Percentiles rank a stretch among this genome's conserved stretches.
phyloP scores from a whole-genome alignment of 2,888 invertebrate genomes.

The Eulithis prunata region DNA sequence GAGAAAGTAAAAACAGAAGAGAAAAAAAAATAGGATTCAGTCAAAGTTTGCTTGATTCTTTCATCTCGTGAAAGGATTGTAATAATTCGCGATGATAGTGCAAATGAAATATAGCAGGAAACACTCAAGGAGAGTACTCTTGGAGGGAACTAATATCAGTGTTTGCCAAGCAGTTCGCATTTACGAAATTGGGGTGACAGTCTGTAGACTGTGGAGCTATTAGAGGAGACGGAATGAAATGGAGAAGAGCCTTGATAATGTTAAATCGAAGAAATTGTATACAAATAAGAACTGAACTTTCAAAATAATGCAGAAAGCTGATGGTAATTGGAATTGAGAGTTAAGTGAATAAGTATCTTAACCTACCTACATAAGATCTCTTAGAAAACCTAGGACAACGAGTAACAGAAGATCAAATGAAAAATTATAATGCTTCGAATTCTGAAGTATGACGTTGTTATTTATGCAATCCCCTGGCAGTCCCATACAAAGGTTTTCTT shows the following conservation, averaged over 20 bases:
- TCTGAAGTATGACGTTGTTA: too few species aligned
- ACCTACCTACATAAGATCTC: too few species aligned
- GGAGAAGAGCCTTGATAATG: too few species aligned
- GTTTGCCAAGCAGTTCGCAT: constrained; percentile 79
- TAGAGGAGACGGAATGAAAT: constrained; percentile 18
- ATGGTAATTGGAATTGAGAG: too few species aligned
- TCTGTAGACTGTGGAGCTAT: constrained; percentile 47
- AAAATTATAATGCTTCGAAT: too few species aligned
- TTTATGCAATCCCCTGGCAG: too few species aligned
- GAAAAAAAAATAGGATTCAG: constrained; percentile 51
- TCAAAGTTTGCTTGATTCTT: constrained; percentile 18
- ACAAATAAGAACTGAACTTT: too few species aligned
- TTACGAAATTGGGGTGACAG: constrained; percentile 74
- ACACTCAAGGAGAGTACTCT: constrained; percentile 75
- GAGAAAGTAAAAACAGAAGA: constrained; percentile 27
- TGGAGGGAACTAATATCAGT: constrained; percentile 77
- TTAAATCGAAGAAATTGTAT: too few species aligned
- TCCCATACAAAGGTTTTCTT: constrained; percentile 29
- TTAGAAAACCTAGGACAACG: too few species aligned
- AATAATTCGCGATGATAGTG: constrained; percentile 24
- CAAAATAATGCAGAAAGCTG: too few species aligned
- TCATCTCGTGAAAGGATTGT: constrained; percentile 23
- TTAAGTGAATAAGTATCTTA: too few species aligned
- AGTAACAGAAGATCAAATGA: too few species aligned
- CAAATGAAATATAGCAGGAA: constrained; percentile 68